Evolutionary conservation across 2,888 invertebrate genomes (phyloP), one percentile per base, ranked within the genome.

Genomic region (Rhimphoctona megacephalus): DNA sequence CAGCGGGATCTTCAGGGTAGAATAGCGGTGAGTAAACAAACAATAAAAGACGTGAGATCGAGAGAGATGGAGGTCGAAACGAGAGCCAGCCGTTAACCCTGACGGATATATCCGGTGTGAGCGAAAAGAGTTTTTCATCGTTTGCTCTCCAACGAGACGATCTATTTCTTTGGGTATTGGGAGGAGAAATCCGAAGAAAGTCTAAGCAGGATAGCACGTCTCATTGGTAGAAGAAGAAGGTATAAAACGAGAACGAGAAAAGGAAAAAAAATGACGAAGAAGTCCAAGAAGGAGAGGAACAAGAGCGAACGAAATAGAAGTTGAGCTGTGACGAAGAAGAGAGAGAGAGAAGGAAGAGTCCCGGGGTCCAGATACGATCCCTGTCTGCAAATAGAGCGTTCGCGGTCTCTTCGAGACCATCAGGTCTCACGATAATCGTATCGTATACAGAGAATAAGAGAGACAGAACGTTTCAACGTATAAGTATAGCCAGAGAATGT

Each of bases 351-450:
- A 64, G 25, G 57, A 76, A 70, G 77, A 77, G 30, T 70, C 36
- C 43, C 19, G 52, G 46, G 72, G 36, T 77, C 64, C 73, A 76
- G 74, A 77, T 77, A 81, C 81, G 72, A 89, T 90, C 90, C 91
- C 80, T 79, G 87, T 89, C 87, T 88, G 80, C 90, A 90, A 91
- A 91, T 91, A 91, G 91, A 91, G 90, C 87, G 87, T 86, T 43
- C 82, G 69, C 78, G 81, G 61, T 52, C 78, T 85, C 79, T 78
- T 54, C 30, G 69, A 67, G 82, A 81, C 54, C 57, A 70, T 57
- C 77, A 30, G 79, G 82, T 87, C 86, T 73, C 87, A 86, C 86
- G 88, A 88, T 87, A 85, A 76, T 86, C 84, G 84, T 87, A 87
- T 87, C 85, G 43, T 49, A 69, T 77, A 82, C 84, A 72, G 79